A percentile compares a stretch with the other conserved stretches of the same genome.
Conservation (phyloP, 2,113 vertebrate species). For the Anolis carolinensis region DNA sequence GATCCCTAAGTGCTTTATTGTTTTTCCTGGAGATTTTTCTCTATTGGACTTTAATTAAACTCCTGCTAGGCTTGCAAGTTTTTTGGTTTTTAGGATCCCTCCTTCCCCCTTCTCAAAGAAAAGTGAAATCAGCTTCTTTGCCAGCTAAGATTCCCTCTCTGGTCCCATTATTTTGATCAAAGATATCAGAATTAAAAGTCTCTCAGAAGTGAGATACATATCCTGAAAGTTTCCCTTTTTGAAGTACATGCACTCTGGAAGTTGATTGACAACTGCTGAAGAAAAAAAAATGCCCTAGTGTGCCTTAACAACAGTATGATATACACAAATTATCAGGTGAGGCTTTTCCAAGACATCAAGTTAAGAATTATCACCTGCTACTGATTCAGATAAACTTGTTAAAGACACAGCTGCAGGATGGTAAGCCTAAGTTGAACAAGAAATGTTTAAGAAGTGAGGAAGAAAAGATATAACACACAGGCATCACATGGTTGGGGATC, state of each 20-base stretch:
- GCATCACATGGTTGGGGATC: constrained; percentile 42
- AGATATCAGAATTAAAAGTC: constrained; percentile 54
- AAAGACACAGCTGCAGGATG: constrained; percentile 1
- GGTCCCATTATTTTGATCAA: constrained; percentile 41
- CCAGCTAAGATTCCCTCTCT: constrained; percentile 60
- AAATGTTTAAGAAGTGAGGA: constrained; percentile 42
- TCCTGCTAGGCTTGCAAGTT: constrained; percentile 66
- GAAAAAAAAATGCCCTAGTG: neutral
- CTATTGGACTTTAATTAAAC: constrained; percentile 77
- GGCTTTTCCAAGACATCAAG: neutral
- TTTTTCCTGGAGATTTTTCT: constrained; percentile 67
- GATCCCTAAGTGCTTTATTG: constrained; percentile 61
- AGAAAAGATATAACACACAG: constrained; percentile 46
- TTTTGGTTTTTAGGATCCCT: constrained; percentile 29
- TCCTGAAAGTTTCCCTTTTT: constrained; percentile 45
- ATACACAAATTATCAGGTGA: constrained; percentile 23
- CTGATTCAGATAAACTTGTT: neutral
- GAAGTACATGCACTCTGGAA: constrained; percentile 47
- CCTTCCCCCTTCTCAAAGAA: constrained; percentile 7
- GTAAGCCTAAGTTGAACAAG: neutral
- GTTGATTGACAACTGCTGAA: constrained; percentile 24
- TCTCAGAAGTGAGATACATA: constrained; percentile 18
- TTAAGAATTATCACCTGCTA: constrained; percentile 3
- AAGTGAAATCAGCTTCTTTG: constrained; percentile 54
- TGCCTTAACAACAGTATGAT: constrained; percentile 20